Evolutionary conservation across 1,140 invertebrate species (phyloP), one percentile per base, ranked within the genome.

Genomic region (Caenorhabditis briggsae): DNA sequence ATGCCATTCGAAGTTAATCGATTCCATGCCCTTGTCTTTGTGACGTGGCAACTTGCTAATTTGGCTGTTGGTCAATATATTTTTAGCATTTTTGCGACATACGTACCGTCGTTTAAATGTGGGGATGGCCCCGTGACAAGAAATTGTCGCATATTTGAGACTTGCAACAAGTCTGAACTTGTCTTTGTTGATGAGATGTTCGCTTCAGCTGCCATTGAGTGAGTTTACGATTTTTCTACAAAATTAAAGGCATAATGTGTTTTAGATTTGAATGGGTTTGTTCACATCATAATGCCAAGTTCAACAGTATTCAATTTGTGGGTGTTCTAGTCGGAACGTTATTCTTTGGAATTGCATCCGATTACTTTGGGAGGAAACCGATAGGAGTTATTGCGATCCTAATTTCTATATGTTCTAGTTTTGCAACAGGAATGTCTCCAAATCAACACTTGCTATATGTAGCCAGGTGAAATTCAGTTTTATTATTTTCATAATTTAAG

Each of bases 61-160:
- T 92, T 92, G 64, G 92, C 92, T 48, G 91, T 89, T 12, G 83
- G 87, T n/a, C 91, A 92, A 82, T 85, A 89, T 89, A 90, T 92
- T 41, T 92, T 91, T 87, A 85, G 88, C 18, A 92, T 92, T 14
- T 92, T 92, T 82, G 89, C 88, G 14, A 91, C 89, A 61, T 91
- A 92, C 83, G 87, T 91, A 11, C 91, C 91, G 12, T 83, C 86
- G 46, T 92, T 91, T 91, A 46, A 89, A 58, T 92, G 91, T 70
- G 86, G 70, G 20, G 46, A 78, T 23, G 43, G 33, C 2, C 33
- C 7, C 11, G 14, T 46, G 11, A 78, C 70, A 11, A 78, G 50
- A 50, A 74, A 91, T 56, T 91, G 90, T 43, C 55, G 46, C 23
- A 82, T 53, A 0, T 89, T 84, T 53, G n/a, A 86, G 16, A 43